These are phyloP conservation scores for Leptura quadrifasciata DNA, from an alignment of 2,888 invertebrate species.

Conservation along the genomic window DNA sequence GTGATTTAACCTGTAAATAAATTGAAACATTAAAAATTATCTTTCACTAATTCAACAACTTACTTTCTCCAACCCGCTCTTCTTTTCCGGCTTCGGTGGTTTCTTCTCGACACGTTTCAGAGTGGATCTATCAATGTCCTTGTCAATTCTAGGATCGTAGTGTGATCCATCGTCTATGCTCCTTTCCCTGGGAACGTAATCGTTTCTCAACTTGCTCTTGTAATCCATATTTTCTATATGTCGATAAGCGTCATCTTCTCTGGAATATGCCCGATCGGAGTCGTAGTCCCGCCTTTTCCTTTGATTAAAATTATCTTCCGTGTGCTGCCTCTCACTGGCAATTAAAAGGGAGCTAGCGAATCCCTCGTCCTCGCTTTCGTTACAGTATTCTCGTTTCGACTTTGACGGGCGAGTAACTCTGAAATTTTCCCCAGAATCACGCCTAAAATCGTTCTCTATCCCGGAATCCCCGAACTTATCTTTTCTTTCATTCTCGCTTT, in stretches of 20 bases:
- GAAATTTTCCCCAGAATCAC: constrained; percentile 78
- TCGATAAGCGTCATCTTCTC: constrained; percentile 65
- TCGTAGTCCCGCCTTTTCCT: constrained; percentile 65
- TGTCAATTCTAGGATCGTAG: constrained; percentile 80
- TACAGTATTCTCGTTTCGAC: constrained; percentile 68
- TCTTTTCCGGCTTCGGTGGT: constrained; percentile 80
- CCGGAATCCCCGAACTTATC: constrained; percentile 85
- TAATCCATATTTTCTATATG: constrained; percentile 70
- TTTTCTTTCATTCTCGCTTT: constrained; percentile 73
- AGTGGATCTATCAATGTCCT: constrained; percentile 71
- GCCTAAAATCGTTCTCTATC: constrained; percentile 84
- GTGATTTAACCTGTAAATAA: constrained; percentile 80
- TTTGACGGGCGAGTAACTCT: constrained; percentile 59
- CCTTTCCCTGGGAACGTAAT: constrained; percentile 76
- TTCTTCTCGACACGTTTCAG: constrained; percentile 74
- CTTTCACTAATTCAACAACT: constrained; percentile 47
- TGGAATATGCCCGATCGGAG: constrained; percentile 60
- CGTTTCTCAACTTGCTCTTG: constrained; percentile 74
- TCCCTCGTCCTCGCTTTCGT: constrained; percentile 84
- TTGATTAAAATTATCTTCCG: constrained; percentile 78
- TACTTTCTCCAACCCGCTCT: constrained; percentile 85
- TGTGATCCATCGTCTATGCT: constrained; percentile 82
- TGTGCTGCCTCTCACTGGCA: constrained; percentile 84
- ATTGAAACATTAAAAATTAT: neutral
- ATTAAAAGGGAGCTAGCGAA: constrained; percentile 82